A percentile compares a stretch with the other conserved stretches of the same genome.
These are phyloP conservation scores for Apostichopus parvimensis DNA, from an alignment of 35 echinoderm and acorn worm genomes.

Conservation along the genomic window DNA sequence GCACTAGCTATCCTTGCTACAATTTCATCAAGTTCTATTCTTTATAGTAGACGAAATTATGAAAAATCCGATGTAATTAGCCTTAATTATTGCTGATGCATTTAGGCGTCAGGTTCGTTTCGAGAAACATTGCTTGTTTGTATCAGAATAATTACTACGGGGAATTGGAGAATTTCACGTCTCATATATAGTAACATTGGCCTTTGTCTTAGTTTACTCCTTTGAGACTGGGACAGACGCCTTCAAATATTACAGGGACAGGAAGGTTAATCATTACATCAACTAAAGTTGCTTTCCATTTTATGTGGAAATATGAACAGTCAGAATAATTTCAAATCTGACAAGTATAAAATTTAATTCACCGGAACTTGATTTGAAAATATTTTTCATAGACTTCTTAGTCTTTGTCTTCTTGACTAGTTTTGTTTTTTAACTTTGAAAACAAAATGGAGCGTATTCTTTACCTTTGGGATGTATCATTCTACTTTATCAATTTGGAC, in stretches of 20 bases:
- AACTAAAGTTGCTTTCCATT: neutral
- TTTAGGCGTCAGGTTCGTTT: neutral
- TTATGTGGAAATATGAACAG: neutral
- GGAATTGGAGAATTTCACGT: neutral
- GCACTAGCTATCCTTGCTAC: too few relatives aligned
- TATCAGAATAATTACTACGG: neutral
- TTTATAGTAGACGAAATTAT: too few relatives aligned
- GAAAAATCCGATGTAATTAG: neutral
- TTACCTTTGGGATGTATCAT: slow-evolving; percentile 9
- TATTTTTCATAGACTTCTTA: neutral
- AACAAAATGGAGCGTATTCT: neutral
- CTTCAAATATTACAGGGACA: neutral
- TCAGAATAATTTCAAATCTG: neutral
- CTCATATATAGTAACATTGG: neutral
- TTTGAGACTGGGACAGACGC: slow-evolving; percentile 9
- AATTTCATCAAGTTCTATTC: too few relatives aligned
- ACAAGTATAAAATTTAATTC: neutral
- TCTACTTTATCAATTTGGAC: neutral
- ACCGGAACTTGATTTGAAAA: neutral
- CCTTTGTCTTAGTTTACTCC: slow-evolving; percentile 9
- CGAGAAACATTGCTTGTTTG: neutral
- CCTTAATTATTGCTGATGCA: neutral
- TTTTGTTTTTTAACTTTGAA: neutral
- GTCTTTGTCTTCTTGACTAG: neutral
- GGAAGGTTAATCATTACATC: slow-evolving; percentile 3